These are phyloP conservation scores for Norana najaformis DNA, from an alignment of 2,888 invertebrate species.

Conservation along the genomic window DNA sequence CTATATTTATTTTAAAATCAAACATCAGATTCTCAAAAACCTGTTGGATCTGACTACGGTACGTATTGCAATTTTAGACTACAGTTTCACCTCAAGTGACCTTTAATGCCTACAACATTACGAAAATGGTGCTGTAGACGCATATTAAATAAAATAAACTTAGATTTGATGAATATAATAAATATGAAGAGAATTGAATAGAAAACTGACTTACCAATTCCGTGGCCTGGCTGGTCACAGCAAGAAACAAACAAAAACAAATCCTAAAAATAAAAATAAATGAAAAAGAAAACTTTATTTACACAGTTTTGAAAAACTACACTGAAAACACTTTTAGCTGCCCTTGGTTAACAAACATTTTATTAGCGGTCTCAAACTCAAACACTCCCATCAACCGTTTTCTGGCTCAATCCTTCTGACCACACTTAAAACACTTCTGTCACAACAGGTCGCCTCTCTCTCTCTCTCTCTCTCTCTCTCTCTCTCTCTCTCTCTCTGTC, in stretches of 20 bases:
- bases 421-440: not conserved
- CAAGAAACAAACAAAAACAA: not conserved
- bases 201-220: conserved; percentile 6
- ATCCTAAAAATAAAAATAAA: conserved; percentile 16
- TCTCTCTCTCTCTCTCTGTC: too few species aligned
- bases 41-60: not conserved
- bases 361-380: not conserved
- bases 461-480: too few species aligned
- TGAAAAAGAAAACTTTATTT: not conserved
- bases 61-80: not conserved
- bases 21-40: not conserved
- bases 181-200: not conserved
- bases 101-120: not conserved
- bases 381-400: too few species aligned
- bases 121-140: not conserved
- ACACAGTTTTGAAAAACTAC: not conserved
- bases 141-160: not conserved
- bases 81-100: not conserved
- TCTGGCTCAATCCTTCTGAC: too few species aligned
- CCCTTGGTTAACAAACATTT: not conserved
- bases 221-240: not conserved
- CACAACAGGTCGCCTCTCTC: not conserved
- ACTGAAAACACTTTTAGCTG: not conserved
- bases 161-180: not conserved
- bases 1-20: not conserved